Conservation (phyloP, 1,140 invertebrate species). For the Heliconius nattereri region DNA sequence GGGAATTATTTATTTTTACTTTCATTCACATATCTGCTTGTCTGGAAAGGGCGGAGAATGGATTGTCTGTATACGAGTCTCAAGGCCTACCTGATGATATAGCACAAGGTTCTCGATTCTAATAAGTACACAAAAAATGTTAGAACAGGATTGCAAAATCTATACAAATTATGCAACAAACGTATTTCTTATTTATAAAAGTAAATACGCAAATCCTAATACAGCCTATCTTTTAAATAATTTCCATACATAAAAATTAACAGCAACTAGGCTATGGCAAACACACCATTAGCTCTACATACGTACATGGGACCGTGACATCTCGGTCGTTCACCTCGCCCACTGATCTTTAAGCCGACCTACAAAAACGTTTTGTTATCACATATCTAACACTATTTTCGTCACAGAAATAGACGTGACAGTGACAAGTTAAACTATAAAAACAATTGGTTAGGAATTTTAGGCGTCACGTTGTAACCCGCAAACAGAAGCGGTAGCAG, state of each 20-base stretch:
- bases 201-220: background rate
- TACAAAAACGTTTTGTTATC: constrained; percentile 54
- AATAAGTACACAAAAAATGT: too few relatives aligned
- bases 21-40: too few relatives aligned
- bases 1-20: too few relatives aligned
- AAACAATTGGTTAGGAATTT: background rate
- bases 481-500: too few relatives aligned
- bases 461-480: background rate
- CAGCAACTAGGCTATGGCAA: constrained; percentile 14
- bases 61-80: too few relatives aligned
- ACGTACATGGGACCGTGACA: constrained; percentile 62
- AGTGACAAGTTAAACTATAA: constrained; percentile 25
- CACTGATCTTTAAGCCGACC: constrained; percentile 66
- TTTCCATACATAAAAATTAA: background rate
- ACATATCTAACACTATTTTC: constrained; percentile 37
- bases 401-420: constrained; percentile 34
- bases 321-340: constrained; percentile 67
- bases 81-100: too few relatives aligned
- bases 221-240: background rate
- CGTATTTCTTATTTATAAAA: too few relatives aligned
- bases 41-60: too few relatives aligned
- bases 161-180: background rate
- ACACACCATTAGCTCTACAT: constrained; percentile 29
- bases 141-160: too few relatives aligned
- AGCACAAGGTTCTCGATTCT: too few relatives aligned